Percentiles rank a stretch among this genome's conserved stretches.
phyloP scores from a whole-genome alignment of 1,140 invertebrate species.

The Varroa destructor region DNA sequence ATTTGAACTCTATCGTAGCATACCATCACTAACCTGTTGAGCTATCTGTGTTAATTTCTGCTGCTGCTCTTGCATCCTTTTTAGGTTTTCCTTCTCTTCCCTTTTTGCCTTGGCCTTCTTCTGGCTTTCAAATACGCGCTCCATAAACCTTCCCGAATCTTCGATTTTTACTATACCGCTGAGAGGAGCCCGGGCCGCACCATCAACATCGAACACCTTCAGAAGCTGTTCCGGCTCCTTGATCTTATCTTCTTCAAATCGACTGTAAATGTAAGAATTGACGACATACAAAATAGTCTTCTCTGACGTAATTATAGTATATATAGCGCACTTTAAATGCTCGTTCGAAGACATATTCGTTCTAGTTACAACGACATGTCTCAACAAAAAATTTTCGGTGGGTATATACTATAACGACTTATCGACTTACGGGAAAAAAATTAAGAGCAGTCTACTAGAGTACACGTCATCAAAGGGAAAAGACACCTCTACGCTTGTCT shows the following conservation, averaged over 20 bases:
- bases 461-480: too few species aligned
- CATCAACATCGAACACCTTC: conserved; percentile 71
- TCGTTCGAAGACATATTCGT: too few species aligned
- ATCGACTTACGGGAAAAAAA: too few species aligned
- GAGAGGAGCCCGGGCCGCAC: conserved; percentile 68
- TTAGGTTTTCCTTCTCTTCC: conserved; percentile 48
- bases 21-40: conserved; percentile 39
- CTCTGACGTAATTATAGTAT: too few species aligned
- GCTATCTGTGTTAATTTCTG: conserved; percentile 34
- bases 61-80: conserved; percentile 31
- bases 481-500: too few species aligned
- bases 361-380: too few species aligned
- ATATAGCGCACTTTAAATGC: too few species aligned
- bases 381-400: too few species aligned
- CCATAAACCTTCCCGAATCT: conserved; percentile 77
- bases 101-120: conserved; percentile 58
- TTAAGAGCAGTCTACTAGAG: too few species aligned
- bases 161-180: conserved; percentile 73
- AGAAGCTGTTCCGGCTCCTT: conserved; percentile 46
- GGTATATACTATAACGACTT: too few species aligned
- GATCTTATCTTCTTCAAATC: neutral
- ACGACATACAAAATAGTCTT: too few species aligned
- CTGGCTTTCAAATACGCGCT: conserved; percentile 57
- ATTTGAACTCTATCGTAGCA: too few species aligned
- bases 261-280: neutral